Evolutionary conservation across 2,113 vertebrate species (phyloP), one percentile per base, ranked within the genome.

Genomic region (Sinocyclocheilus grahami): DNA sequence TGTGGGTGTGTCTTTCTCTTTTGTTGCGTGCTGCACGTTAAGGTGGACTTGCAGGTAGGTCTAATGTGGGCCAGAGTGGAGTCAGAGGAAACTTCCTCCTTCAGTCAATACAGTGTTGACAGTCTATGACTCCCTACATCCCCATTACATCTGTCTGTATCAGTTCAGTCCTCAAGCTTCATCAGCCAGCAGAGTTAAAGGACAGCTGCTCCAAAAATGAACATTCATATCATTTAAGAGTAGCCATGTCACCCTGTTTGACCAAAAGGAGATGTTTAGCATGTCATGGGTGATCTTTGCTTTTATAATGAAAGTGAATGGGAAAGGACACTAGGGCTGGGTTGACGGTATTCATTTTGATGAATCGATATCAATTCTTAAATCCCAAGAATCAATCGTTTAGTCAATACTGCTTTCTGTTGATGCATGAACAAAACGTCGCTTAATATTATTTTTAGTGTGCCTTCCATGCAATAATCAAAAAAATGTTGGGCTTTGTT

Each of bases 11-110:
- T 90, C 71, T 91, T 84, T 95, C 88, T 92, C 89, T 90, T 89
- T 92, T 76, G 91, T 85, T 92, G 93, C 82, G 84, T 85, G 87
- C 91, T 86, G 86, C 94, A 95, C 94, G 92, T 92, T 95, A 92
- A 98, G 97, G 91, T 96, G 97, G 97, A 99, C 94, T 94, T 97
- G 92, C 97, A 98, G 97, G 97, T 98, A 97, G 94, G 97, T 95
- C 92, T 93, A 84, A 77, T 82, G 84, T 37, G 76, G 77, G 78
- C 60, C 72, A 76, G 55, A 81, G 24, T 53, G 75, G 85, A 84
- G 63, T 81, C 12, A 78, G 27, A 71, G 63, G 69, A 65, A 53
- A 22, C 9, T 20, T 55, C 2, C 27, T 71, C 24, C 10, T 82
- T 48, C 9, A 37, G 48, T 71, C 63, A 20, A 46, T 27, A 60